A percentile compares a stretch with the other conserved stretches of the same genome.
Evolutionary conservation across 2,888 invertebrate genomes (phyloP).

Genomic region (Achlya flavicornis): DNA sequence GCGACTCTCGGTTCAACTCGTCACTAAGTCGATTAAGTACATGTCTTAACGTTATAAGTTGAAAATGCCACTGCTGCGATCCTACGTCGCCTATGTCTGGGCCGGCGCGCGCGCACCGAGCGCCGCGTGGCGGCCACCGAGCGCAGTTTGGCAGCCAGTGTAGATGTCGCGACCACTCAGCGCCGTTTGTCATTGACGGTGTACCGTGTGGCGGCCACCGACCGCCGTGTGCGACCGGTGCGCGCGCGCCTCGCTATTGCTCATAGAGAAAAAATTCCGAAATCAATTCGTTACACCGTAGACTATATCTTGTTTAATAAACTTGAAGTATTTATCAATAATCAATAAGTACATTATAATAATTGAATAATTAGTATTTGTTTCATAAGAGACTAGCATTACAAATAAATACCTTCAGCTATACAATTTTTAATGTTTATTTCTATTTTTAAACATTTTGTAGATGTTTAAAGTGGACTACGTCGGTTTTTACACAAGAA

Average conservation of each 20-base stretch:
- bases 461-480: conserved; percentile 81
- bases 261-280: conserved; percentile 78
- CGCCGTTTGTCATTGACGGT: conserved; percentile 18
- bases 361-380: conserved; percentile 84
- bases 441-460: conserved; percentile 81
- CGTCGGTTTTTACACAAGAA: conserved; percentile 74
- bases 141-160: not conserved
- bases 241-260: conserved; percentile 65
- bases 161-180: too few species aligned
- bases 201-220: conserved; percentile 19
- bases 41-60: conserved; percentile 78
- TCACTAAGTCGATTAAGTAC: conserved; percentile 76
- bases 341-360: conserved; percentile 84
- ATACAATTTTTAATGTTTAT: conserved; percentile 82
- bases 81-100: conserved; percentile 73
- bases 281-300: conserved; percentile 82
- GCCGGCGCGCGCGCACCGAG: conserved; percentile 36
- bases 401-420: conserved; percentile 84
- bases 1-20: conserved; percentile 62
- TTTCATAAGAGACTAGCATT: conserved; percentile 84
- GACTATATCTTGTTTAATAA: conserved; percentile 82
- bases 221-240: conserved; percentile 22
- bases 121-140: conserved; percentile 21
- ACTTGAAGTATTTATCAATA: conserved; percentile 84
- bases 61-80: conserved; percentile 82